A percentile compares a stretch with the other conserved stretches of the same genome.
These are phyloP conservation scores for Phrixothrix hirtus DNA, from an alignment of 2,888 invertebrate genomes.

Conservation along the genomic window DNA sequence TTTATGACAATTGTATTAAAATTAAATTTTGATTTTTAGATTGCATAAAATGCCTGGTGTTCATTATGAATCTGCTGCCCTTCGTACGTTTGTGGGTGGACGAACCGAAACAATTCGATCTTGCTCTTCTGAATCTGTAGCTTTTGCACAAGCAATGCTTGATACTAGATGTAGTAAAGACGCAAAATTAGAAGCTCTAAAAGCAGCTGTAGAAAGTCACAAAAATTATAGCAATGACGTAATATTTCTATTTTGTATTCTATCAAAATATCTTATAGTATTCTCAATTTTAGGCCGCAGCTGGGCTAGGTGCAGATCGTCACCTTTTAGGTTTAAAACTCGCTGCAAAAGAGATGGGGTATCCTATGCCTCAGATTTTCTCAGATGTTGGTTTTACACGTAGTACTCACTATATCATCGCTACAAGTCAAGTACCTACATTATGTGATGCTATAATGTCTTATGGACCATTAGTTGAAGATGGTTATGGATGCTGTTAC, in stretches of 20 bases:
- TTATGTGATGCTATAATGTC: conserved; percentile 83
- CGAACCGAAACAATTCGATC: conserved; percentile 95
- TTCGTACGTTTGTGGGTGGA: conserved; percentile 81
- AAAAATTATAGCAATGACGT: conserved; percentile 84
- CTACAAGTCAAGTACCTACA: conserved; percentile 91
- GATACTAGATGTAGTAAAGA: conserved; percentile 57
- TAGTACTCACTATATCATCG: conserved; percentile 79
- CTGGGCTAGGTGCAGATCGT: conserved; percentile 93
- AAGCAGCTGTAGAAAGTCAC: conserved; percentile 76
- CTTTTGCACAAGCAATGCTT: conserved; percentile 76
- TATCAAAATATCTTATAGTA: too few species aligned
- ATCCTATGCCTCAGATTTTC: conserved; percentile 75
- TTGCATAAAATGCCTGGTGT: conserved; percentile 75
- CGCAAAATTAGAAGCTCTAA: conserved; percentile 68
- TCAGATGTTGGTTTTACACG: conserved; percentile 69
- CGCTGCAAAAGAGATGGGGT: conserved; percentile 75
- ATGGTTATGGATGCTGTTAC: conserved; percentile 95
- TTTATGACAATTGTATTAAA: neutral
- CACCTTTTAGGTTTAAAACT: conserved; percentile 88
- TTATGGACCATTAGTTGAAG: conserved; percentile 82
- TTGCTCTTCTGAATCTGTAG: conserved; percentile 79
- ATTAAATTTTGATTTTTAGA: conserved; percentile 52
- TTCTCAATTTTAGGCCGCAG: conserved; percentile 71
- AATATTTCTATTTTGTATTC: too few species aligned
- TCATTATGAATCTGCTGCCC: conserved; percentile 91